phyloP scores from a whole-genome alignment of 2,113 vertebrate species.

The Aleadryas rufinucha region DNA sequence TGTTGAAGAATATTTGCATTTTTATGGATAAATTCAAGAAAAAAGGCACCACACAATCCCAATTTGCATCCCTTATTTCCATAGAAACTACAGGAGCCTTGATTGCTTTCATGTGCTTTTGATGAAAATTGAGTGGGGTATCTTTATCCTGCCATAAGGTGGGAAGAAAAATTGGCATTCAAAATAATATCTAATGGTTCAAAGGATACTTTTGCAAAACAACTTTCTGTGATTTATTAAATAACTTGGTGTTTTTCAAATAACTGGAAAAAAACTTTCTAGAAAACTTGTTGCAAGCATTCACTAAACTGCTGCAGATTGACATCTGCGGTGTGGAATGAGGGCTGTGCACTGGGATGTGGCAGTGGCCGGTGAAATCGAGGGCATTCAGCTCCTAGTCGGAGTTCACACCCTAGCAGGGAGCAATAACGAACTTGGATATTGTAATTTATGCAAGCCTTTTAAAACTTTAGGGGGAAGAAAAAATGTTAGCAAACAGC shows the following conservation, averaged over 20 bases:
- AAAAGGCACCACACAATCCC: constrained; percentile 56
- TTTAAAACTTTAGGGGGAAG: neutral
- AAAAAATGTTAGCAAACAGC: neutral
- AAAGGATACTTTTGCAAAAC: constrained; percentile 48
- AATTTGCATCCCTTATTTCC: constrained; percentile 69
- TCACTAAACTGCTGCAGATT: neutral
- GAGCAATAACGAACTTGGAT: neutral
- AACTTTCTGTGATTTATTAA: constrained; percentile 46
- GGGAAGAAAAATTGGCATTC: constrained; percentile 7
- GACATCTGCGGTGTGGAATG: neutral
- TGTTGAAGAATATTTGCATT: constrained; percentile 58
- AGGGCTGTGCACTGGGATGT: neutral
- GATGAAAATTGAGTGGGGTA: constrained; percentile 48
- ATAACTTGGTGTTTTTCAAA: constrained; percentile 15
- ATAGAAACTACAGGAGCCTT: constrained; percentile 57
- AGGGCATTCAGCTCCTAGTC: neutral
- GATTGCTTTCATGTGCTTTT: constrained; percentile 66
- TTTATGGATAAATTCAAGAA: constrained; percentile 68
- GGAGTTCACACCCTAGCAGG: neutral
- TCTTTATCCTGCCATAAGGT: constrained; percentile 19
- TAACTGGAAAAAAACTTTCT: neutral
- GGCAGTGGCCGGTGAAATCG: neutral
- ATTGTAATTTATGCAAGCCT: neutral
- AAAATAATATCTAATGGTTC: constrained; percentile 36
- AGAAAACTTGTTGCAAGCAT: neutral